Percentiles rank a stretch among this genome's conserved stretches.
phyloP scores from a whole-genome alignment of 2,797 vertebrate genomes.

The Atherinosoma microstoma region DNA sequence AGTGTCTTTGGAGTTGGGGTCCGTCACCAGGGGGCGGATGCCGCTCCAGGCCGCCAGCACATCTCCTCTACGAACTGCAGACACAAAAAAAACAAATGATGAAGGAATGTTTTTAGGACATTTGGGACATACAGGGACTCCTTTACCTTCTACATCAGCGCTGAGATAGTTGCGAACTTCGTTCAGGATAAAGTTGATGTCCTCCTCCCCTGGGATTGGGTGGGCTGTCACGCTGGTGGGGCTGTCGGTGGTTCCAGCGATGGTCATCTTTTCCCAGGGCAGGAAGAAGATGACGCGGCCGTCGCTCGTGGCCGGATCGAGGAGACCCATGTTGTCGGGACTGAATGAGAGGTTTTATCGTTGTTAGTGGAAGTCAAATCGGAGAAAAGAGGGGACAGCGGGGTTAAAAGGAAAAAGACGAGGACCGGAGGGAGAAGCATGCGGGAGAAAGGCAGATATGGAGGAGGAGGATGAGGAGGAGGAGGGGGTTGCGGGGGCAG shows the following conservation, averaged over 20 bases:
- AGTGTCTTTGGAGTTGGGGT: constrained; percentile 93
- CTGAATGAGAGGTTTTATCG: constrained; percentile 69
- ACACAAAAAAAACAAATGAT: neutral
- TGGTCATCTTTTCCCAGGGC: constrained; percentile 98
- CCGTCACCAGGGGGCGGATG: constrained; percentile 94
- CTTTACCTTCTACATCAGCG: constrained; percentile 92
- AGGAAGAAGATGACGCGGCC: constrained; percentile 98
- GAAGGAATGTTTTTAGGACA: too few species aligned
- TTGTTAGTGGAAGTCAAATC: neutral
- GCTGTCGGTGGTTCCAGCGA: constrained; percentile 95
- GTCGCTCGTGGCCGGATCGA: constrained; percentile 97
- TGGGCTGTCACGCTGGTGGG: constrained; percentile 91
- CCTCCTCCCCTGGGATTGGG: constrained; percentile 93
- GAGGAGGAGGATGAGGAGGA: constrained; percentile 25
- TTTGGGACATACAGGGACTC: neutral
- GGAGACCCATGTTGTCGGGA: constrained; percentile 96
- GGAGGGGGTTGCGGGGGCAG: constrained; percentile 15
- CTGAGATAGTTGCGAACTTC: constrained; percentile 97
- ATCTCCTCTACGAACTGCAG: constrained; percentile 93
- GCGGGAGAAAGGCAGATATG: constrained; percentile 5
- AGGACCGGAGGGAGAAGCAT: neutral
- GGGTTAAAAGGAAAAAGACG: neutral
- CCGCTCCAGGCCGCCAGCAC: constrained; percentile 98
- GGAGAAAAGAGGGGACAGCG: neutral
- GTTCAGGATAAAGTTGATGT: constrained; percentile 96